Percentiles rank a stretch among this genome's conserved stretches.
phyloP scores from a whole-genome alignment of 37 sponge, comb jelly and placozoan genomes.

The Spongilla lacustris region DNA sequence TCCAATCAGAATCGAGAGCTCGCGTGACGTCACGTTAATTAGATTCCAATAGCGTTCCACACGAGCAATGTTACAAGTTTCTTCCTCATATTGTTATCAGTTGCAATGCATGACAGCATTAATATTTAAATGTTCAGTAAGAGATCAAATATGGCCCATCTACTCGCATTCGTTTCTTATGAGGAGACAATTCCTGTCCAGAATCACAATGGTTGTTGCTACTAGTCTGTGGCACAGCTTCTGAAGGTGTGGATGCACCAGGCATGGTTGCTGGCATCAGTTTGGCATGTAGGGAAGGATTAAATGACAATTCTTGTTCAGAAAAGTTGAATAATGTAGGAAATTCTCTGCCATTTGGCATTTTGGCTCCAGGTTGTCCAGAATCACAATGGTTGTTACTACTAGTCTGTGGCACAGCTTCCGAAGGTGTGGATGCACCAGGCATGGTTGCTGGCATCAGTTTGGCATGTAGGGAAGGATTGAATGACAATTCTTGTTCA shows the following conservation, averaged over 20 bases:
- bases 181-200: not conserved
- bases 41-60: no score
- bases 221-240: not conserved
- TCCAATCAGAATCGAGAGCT: no score
- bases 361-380: no score
- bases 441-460: not conserved
- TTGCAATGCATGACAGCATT: no score
- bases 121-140: no score
- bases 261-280: not conserved
- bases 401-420: not conserved
- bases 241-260: not conserved
- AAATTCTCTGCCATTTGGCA: no score
- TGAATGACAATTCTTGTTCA: constrained; percentile 40
- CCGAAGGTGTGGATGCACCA: not conserved
- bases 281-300: not conserved
- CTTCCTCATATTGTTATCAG: no score
- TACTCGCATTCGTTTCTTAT: no score
- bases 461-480: not conserved
- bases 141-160: no score
- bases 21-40: no score
- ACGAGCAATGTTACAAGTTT: no score
- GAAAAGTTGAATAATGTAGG: no score
- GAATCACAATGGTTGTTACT: not conserved
- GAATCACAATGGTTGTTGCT: not conserved
- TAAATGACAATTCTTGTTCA: not conserved